Evolutionary conservation across 2,797 vertebrate species (phyloP).

Genomic region (Acropternis orthonyx): DNA sequence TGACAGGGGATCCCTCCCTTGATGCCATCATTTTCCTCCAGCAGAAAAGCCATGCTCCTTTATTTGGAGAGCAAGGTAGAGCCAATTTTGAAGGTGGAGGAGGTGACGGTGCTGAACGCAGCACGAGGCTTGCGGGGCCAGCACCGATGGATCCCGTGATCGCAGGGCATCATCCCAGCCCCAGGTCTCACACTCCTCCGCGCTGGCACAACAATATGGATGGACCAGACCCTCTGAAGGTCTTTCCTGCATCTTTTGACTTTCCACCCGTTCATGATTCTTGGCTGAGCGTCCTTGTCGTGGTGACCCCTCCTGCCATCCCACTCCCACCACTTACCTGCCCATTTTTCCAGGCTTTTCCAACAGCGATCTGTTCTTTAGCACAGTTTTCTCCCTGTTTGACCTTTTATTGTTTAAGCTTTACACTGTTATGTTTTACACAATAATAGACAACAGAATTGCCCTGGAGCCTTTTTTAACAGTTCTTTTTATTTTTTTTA

Average conservation of each 20-base stretch:
- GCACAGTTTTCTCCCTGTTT: background rate
- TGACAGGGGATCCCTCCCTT: background rate
- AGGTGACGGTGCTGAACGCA: too few species aligned
- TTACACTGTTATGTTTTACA: conserved; percentile 26
- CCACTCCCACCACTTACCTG: background rate
- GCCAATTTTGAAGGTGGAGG: background rate
- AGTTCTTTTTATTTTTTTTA: background rate
- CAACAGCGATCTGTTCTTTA: background rate
- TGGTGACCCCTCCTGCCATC: background rate
- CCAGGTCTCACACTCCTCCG: background rate
- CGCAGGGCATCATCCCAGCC: background rate
- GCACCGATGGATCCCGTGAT: background rate
- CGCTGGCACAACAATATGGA: too few species aligned
- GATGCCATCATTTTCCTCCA: background rate
- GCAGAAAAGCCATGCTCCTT: background rate
- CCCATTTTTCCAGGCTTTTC: background rate
- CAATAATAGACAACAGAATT: conserved; percentile 37
- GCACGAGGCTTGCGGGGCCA: fast-evolving
- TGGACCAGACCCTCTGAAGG: background rate
- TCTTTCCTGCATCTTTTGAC: background rate
- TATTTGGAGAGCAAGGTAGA: background rate
- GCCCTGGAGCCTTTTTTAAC: conserved; percentile 31
- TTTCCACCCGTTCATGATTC: background rate
- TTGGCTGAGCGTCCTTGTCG: background rate
- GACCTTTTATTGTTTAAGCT: conserved; percentile 50